Evolutionary conservation across 1,140 invertebrate genomes (phyloP), one percentile per base, ranked within the genome.

Genomic region (Drosophila seguyi): DNA sequence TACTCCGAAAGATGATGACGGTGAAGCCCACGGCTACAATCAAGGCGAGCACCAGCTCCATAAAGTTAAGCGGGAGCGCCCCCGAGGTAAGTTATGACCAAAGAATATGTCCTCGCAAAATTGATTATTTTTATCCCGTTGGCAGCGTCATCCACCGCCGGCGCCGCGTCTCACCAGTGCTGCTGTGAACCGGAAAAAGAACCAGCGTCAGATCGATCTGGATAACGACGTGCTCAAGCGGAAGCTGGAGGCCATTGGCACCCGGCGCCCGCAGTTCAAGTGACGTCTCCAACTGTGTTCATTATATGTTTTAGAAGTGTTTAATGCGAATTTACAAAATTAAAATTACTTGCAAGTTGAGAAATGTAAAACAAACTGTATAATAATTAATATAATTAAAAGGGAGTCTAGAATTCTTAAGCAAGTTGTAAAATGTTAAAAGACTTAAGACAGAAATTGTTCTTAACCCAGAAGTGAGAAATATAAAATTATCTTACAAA

Each of bases 181-280:
- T 7, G 91, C 88, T 0, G 65, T 92, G 0, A 92, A 92, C 68
- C 78, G 92, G 0, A 92, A 90, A 59, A 92, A 92, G 50, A 75
- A 80, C 56, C 92, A 92, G 48, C 69, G 85, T 0, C 91, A 92
- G 73, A 91, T 92, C n/a, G 91, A 92, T 57, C 16, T 88, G 58
- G 92, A 92, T 53, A 92, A 92, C 56, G 88, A 90, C 73, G 45
- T 92, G 36, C 75, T 92, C 0, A 92, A 91, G 53, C 76, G 91
- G 27, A 92, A 92, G 55, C 67, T 92, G 48, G 91, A 92, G 48
- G 84, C 86, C 6, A 92, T 92, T 39, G 74, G 88, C 34, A 47
- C 74, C 2, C 69, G 92, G 13, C 81, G 90, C 2, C 53, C 74
- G 13, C 55, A 75, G 39, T 90, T 85, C 41, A 85, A 88, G 47